Evolutionary conservation across 2,888 invertebrate species (phyloP).

Genomic region (Protophormia terraenovae): DNA sequence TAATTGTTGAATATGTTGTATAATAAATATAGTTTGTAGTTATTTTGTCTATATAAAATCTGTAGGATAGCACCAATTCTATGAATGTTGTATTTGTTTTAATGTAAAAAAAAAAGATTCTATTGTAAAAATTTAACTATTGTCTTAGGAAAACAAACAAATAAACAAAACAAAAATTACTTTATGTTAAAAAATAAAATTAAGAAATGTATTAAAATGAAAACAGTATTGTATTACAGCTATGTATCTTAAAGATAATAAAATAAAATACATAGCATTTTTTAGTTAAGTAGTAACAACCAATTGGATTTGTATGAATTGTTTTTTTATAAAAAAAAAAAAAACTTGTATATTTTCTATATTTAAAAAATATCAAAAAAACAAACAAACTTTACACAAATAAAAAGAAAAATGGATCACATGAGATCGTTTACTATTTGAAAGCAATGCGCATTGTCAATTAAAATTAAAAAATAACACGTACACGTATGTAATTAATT

Average conservation of each 20-base stretch:
- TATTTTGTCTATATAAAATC: constrained; percentile 62
- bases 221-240: constrained; percentile 42
- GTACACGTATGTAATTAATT: constrained; percentile 13
- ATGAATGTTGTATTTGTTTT: constrained; percentile 54
- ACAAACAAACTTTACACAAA: constrained; percentile 48
- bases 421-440: constrained; percentile 69
- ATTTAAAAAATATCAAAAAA: constrained; percentile 10
- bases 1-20: constrained; percentile 55
- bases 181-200: background rate
- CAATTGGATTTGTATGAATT: constrained; percentile 36
- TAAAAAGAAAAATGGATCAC: constrained; percentile 61
- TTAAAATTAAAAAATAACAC: constrained; percentile 34
- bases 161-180: background rate
- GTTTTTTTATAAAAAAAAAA: too few relatives aligned
- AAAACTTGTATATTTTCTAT: constrained; percentile 16
- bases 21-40: constrained; percentile 46
- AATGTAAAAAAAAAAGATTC: constrained; percentile 40
- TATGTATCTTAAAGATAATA: too few relatives aligned
- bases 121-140: constrained; percentile 64
- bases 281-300: constrained; percentile 56
- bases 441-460: constrained; percentile 58
- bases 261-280: too few relatives aligned
- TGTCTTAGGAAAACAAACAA: constrained; percentile 51
- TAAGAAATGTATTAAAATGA: constrained; percentile 10
- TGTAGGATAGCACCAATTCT: constrained; percentile 67